Conservation (phyloP, 2,797 vertebrate species). For the Squalus acanthias region DNA sequence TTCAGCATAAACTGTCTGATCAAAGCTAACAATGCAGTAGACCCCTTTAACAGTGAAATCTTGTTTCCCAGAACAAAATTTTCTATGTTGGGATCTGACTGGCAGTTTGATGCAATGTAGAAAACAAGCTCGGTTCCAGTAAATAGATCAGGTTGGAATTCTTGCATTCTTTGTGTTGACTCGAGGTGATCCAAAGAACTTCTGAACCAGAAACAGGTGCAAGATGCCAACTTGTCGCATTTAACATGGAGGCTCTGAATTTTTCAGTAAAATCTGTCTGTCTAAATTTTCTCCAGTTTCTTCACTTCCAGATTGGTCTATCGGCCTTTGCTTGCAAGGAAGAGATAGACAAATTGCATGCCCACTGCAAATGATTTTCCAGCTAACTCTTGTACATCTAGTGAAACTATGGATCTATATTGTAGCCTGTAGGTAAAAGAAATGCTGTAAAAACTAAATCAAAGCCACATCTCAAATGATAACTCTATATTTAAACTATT, state of each 20-base stretch:
- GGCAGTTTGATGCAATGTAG: not conserved
- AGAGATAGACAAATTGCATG: not conserved
- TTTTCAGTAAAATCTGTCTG: not conserved
- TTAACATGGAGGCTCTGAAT: not conserved
- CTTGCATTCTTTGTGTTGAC: not conserved
- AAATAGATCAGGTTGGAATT: not conserved
- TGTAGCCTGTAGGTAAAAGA: not conserved
- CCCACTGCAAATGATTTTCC: not conserved
- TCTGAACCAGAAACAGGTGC: not conserved
- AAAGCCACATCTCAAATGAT: not conserved
- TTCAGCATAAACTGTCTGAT: not conserved
- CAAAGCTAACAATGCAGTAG: not conserved
- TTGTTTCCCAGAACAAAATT: conserved; percentile 7
- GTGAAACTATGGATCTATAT: not conserved
- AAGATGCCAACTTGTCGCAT: not conserved
- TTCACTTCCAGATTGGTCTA: not conserved
- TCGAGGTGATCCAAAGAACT: not conserved
- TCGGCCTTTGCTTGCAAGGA: not conserved
- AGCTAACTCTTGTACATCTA: not conserved
- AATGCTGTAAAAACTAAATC: not conserved
- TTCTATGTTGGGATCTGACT: not conserved
- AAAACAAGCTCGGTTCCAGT: not conserved
- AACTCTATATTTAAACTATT: not conserved
- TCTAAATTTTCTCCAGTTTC: not conserved
- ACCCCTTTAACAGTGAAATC: not conserved